Evolutionary conservation across 1,140 invertebrate species (phyloP), one percentile per base, ranked within the genome.

Genomic region (Papilio helenus): DNA sequence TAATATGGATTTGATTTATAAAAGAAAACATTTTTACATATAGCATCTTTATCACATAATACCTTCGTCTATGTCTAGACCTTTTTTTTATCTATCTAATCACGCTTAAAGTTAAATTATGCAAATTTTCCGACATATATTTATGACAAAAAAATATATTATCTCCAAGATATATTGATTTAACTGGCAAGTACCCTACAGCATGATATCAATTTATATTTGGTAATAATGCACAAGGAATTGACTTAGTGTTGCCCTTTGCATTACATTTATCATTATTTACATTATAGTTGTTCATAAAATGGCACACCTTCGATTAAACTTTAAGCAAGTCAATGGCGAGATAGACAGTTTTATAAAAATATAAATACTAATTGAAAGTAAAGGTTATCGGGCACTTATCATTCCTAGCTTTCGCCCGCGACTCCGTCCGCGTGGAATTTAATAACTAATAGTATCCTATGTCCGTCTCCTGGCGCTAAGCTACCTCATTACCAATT

Each of bases 41-140:
- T 86, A 81, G 82, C 87, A 81, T 85, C 68, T 84, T 89, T 92
- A 93, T 93, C 91, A 93, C 92, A 92, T 92, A 90, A 92, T 90
- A 87, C 88, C 82, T 85, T 89, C 79, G 79, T 82, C 84, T 90
- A 89, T 73, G 79, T 55, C 84, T 90, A 89, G 81, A 84, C 81
- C 80, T 80, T 86, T 74, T 82, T 84, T 82, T 84, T 87, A 86
- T 85, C 86, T 85, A 84, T 82, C 83, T 83, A 83, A 81, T 81
- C 88, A 86, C 74, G 88, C 89, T 92, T 92, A 91, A 82, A 89
- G 81, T 90, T 92, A 92, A 91, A 92, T 93, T 92, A 93, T 93
- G 90, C 89, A 42, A 89, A 86, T 92, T 91, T 86, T 89, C 87
- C 85, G 88, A 91, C 89, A 90, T 84, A 92, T 92, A 93, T 91